phyloP scores from a whole-genome alignment of 2,888 invertebrate species.

The Aporophyla nigra region DNA sequence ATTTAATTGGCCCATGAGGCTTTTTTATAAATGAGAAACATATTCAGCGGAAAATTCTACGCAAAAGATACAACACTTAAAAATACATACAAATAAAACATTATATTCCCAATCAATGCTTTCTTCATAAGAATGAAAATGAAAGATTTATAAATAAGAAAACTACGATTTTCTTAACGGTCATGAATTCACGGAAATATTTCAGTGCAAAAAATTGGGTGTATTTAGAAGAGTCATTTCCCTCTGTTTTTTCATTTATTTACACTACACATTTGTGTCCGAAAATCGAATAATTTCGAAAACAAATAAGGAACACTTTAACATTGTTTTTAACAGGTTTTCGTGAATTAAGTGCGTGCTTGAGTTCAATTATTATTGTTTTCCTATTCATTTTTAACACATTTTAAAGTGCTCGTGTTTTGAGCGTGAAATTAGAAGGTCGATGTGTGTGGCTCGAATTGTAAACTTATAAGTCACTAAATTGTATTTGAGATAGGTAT shows the following conservation, averaged over 20 bases:
- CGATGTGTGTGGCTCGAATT: conserved; percentile 8
- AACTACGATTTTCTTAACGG: conserved; percentile 1
- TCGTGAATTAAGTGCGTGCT: conserved; percentile 40
- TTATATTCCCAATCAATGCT: neutral
- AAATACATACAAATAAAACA: neutral
- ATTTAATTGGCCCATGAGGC: neutral
- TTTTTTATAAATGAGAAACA: neutral
- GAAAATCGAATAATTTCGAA: conserved; percentile 11
- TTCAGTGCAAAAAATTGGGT: neutral
- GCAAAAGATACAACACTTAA: conserved; percentile 1
- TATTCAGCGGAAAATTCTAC: neutral
- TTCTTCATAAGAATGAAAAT: neutral
- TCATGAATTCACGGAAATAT: conserved; percentile 24
- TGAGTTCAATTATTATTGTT: conserved; percentile 42
- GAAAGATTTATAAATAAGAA: conserved; percentile 1
- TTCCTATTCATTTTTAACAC: conserved; percentile 47
- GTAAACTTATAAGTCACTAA: conserved; percentile 21
- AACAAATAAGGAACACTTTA: conserved; percentile 43
- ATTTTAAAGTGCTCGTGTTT: conserved; percentile 26
- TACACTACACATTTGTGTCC: neutral
- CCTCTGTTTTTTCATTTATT: neutral
- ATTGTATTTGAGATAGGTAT: conserved; percentile 1
- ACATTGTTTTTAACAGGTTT: conserved; percentile 36
- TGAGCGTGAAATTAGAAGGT: conserved; percentile 48
- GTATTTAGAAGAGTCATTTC: neutral